These are phyloP conservation scores for Yponomeuta plumbellus DNA, from an alignment of 2,888 invertebrate species.

Conservation along the genomic window DNA sequence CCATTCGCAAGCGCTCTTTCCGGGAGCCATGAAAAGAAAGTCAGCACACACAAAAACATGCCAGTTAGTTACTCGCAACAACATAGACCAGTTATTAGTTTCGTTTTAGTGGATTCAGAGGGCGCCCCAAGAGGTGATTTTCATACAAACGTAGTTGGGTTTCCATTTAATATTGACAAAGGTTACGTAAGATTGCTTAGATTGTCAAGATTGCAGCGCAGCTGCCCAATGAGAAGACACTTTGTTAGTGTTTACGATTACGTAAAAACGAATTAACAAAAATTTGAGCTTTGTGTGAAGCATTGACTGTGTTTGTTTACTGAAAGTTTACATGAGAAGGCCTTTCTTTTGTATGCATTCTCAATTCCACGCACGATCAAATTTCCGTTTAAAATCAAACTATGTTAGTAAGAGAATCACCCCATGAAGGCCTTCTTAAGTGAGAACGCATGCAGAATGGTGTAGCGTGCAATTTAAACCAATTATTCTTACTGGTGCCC, in stretches of 20 bases:
- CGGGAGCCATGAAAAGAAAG: background rate
- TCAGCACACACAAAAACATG: background rate
- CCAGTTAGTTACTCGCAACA: background rate
- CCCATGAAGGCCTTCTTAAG: background rate
- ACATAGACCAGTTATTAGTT: background rate
- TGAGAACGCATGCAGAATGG: constrained; percentile 2
- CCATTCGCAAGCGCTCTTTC: too few relatives aligned
- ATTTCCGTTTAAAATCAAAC: background rate
- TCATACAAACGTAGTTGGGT: too few relatives aligned
- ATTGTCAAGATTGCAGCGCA: too few relatives aligned
- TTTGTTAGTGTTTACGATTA: too few relatives aligned
- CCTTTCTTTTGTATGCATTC: too few relatives aligned
- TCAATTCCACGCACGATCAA: background rate
- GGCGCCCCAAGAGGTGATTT: background rate
- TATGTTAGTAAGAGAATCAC: background rate
- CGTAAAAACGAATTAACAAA: too few relatives aligned
- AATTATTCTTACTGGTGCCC: constrained; percentile 63
- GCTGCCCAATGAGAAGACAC: too few relatives aligned
- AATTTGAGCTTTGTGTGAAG: too few relatives aligned
- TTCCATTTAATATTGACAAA: too few relatives aligned
- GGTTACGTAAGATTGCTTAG: too few relatives aligned
- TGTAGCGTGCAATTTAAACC: constrained; percentile 12
- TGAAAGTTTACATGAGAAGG: too few relatives aligned
- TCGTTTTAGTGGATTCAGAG: background rate
- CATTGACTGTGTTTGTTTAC: too few relatives aligned